Percentiles rank a stretch among this genome's conserved stretches.
Conservation (phyloP, 2,113 vertebrate genomes). For the Cacatua alba region DNA sequence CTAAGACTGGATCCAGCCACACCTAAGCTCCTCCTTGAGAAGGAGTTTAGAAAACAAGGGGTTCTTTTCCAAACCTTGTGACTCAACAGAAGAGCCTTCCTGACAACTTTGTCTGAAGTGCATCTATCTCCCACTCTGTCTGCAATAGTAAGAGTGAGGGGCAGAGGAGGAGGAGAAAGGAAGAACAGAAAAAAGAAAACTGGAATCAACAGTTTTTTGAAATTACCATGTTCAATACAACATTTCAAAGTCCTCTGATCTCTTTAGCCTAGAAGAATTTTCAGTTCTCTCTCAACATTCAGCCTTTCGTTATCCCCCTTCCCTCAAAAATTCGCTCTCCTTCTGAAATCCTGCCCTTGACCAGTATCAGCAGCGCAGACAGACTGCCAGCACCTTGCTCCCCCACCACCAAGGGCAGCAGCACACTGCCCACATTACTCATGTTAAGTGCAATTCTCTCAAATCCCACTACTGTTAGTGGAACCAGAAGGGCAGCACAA, state of each 20-base stretch:
- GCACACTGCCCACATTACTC: not conserved
- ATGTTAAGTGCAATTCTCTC: not conserved
- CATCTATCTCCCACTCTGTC: not conserved
- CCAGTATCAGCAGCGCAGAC: fast-evolving
- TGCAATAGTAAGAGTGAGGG: not conserved
- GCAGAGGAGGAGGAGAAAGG: not conserved
- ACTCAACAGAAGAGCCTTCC: not conserved
- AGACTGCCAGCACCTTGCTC: not conserved
- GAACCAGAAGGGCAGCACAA: not conserved
- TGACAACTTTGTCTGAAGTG: not conserved
- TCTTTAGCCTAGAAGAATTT: not conserved
- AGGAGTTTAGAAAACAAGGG: not conserved
- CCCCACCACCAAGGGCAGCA: not conserved
- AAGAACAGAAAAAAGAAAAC: not conserved
- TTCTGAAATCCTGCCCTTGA: not conserved
- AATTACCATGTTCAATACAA: not conserved
- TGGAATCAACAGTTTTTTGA: not conserved
- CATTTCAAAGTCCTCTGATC: not conserved
- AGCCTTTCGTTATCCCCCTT: not conserved
- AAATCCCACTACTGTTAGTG: fast-evolving
- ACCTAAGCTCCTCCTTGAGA: not conserved
- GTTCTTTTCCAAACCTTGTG: not conserved
- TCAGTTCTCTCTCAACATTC: not conserved
- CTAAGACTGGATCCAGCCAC: not conserved
- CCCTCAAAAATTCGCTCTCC: not conserved